These are phyloP conservation scores for Entomobrya multifasciata DNA, from an alignment of 2,888 invertebrate species.

Conservation along the genomic window DNA sequence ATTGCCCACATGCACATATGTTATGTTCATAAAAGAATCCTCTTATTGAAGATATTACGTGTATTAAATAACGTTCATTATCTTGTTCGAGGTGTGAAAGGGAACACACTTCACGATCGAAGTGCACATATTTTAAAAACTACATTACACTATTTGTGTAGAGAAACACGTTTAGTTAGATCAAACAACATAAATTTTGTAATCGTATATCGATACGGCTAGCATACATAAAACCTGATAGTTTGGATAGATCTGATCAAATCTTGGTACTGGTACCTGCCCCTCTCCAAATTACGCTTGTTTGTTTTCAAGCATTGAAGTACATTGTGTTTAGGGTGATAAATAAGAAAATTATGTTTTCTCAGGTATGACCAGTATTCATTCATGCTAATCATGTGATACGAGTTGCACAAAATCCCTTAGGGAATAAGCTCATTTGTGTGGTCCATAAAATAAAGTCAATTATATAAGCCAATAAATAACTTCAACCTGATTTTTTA, in stretches of 20 bases:
- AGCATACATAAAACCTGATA: neutral
- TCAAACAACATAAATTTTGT: no score
- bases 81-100: no score
- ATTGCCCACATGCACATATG: no score
- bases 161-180: no score
- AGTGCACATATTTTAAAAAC: no score
- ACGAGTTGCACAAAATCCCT: neutral
- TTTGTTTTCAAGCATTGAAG: neutral
- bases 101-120: no score
- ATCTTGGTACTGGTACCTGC: neutral
- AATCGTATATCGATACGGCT: no score
- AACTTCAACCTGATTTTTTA: conserved; percentile 42
- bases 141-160: no score
- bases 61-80: no score
- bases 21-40: no score
- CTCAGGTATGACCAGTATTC: neutral
- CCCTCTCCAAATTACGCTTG: neutral
- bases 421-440: conserved; percentile 38
- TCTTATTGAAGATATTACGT: no score
- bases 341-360: conserved; percentile 43
- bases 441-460: conserved; percentile 59
- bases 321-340: conserved; percentile 52
- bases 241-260: neutral
- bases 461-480: conserved; percentile 57
- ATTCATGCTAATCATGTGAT: conserved; percentile 44